Conservation (phyloP, 2,113 vertebrate genomes). For the Xiphorhynchus elegans region DNA sequence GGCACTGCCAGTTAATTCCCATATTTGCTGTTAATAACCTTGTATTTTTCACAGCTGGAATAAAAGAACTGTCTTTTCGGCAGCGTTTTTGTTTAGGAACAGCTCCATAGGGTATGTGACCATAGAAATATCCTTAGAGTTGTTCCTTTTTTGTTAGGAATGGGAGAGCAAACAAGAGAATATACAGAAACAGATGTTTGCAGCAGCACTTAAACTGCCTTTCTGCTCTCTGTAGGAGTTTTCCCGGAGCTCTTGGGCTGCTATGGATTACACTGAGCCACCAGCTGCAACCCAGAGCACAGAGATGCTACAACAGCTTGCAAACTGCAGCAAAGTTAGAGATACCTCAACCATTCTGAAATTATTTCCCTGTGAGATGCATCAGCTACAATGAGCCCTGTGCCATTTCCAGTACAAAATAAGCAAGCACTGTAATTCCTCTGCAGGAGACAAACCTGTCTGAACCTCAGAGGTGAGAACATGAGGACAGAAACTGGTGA, state of each 20-base stretch:
- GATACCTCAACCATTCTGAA: neutral
- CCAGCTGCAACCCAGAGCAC: neutral
- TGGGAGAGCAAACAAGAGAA: neutral
- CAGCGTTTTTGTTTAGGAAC: neutral
- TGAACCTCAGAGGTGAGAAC: neutral
- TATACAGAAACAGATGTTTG: neutral
- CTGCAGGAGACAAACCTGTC: neutral
- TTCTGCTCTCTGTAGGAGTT: neutral
- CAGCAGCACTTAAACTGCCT: neutral
- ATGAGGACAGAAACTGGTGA: neutral
- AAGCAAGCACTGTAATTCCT: neutral
- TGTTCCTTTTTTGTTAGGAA: neutral
- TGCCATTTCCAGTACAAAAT: neutral
- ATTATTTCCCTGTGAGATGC: neutral
- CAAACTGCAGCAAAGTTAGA: neutral
- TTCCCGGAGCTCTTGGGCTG: neutral
- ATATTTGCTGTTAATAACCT: neutral
- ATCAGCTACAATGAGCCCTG: neutral
- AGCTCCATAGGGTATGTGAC: neutral
- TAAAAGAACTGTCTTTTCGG: neutral
- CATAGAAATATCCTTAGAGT: neutral
- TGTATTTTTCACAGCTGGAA: neutral
- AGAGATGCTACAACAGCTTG: neutral
- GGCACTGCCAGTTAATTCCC: neutral
- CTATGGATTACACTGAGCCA: neutral